Evolutionary conservation across 2,888 invertebrate genomes (phyloP).

Genomic region (Zootermopsis nevadensis): DNA sequence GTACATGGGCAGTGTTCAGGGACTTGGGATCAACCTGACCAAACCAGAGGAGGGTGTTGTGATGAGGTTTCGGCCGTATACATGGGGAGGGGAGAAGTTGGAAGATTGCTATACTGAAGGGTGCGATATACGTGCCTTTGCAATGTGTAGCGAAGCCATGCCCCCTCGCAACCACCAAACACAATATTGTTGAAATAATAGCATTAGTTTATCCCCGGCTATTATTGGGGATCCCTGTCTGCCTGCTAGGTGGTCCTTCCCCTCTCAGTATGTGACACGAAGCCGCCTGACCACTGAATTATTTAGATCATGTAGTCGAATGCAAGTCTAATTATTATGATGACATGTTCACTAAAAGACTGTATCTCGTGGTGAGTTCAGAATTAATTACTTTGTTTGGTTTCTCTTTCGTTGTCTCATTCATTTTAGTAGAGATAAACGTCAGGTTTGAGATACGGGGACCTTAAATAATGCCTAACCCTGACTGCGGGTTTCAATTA

Average conservation of each 20-base stretch:
- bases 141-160: constrained; percentile 1
- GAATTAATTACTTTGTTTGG: not conserved
- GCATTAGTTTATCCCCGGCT: constrained; percentile 53
- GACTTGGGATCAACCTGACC: constrained; percentile 30
- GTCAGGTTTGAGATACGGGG: not conserved
- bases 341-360: not conserved
- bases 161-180: constrained; percentile 30
- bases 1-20: not conserved
- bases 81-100: constrained; percentile 7
- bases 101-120: constrained; percentile 37
- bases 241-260: not conserved
- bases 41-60: constrained; percentile 19
- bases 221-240: constrained; percentile 49
- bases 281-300: not conserved
- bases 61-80: constrained; percentile 10
- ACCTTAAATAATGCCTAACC: not conserved
- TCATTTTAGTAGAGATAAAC: not conserved
- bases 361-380: not conserved
- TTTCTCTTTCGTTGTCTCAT: not conserved
- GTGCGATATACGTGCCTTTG: constrained; percentile 17
- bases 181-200: constrained; percentile 54
- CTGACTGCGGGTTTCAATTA: constrained; percentile 28
- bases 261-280: not conserved
- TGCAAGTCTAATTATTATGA: not conserved
- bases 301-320: not conserved